A percentile compares a stretch with the other conserved stretches of the same genome.
Evolutionary conservation across 2,888 invertebrate genomes (phyloP).

Genomic region (Morpho helenor): DNA sequence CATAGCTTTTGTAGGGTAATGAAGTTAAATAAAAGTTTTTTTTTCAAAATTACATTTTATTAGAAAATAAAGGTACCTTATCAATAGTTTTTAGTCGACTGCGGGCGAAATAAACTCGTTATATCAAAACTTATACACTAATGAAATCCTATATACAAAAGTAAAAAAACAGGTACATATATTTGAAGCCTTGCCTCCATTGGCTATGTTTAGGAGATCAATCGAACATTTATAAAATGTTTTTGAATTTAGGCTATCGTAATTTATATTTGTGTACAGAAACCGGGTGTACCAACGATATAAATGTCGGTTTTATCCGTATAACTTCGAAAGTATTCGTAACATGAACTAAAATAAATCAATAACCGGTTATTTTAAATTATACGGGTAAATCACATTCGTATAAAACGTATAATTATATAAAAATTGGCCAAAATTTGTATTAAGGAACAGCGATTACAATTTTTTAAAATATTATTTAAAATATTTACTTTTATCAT

Average conservation of each 20-base stretch:
- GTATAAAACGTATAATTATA: no score
- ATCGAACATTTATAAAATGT: constrained; percentile 36
- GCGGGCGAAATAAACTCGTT: constrained; percentile 66
- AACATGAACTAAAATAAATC: no score
- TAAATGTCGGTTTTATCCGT: no score
- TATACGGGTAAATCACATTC: no score
- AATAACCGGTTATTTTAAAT: no score
- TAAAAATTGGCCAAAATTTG: no score
- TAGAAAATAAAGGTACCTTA: constrained; percentile 46
- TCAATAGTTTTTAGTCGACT: constrained; percentile 72
- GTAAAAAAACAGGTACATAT: constrained; percentile 52
- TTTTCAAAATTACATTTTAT: constrained; percentile 51
- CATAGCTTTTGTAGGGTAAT: background rate
- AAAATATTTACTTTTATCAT: no score
- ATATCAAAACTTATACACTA: constrained; percentile 45
- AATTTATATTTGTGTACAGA: background rate
- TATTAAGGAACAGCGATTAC: no score
- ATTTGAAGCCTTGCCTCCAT: constrained; percentile 36
- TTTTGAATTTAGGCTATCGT: no score
- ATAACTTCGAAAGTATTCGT: no score
- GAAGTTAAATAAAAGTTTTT: constrained; percentile 23
- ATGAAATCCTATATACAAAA: constrained; percentile 62
- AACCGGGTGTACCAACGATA: no score
- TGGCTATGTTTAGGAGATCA: constrained; percentile 22
- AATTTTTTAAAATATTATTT: no score